Base-by-base conservation (phyloP, 1,140 invertebrate species). In the Drosophila suzukii region DNA sequence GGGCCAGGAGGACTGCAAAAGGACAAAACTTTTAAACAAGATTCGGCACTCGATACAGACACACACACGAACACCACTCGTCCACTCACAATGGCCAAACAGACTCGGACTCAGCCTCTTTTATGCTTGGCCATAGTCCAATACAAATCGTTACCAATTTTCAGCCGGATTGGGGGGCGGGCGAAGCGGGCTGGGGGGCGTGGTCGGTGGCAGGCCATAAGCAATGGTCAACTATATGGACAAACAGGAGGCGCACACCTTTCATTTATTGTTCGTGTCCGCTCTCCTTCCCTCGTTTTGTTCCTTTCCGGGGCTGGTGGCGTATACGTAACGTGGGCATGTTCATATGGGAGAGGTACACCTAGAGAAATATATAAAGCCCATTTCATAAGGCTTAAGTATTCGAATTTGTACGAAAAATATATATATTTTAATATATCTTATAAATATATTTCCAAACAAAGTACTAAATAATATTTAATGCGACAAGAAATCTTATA, bases 71-170 rank as follows among this genome's bases (percentile, higher is more conserved):
- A 8, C 32, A 34, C 8, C 15, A 38, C 61, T 13, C 32, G 32
- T 34, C 32, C 32, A 34, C 53, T 32, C 49, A 75, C 54, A 67
- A 67, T 78, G 74, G 20, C 39, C 47, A 56, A 43, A 53, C 34
- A 24, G 50, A 44, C 49, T 51, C 39, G 39, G 58, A 47, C 57
- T 72, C 80, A 77, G 76, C 58, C 84, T 76, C 80, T 70, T 79
- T 88, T 88, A 65, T 84, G 72, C 67, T 71, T 70, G 46, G 63
- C 77, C 59, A 71, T 62, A 36, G 75, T 76, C 79, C 83, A 80
- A 83, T 89, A 89, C 84, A 89, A 89, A 89, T 89, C 84, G 84
- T 68, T 89, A 84, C 84, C 84, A 89, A 89, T 89, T 89, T 89
- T 89, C 84, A 89, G 67, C 58, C 78, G 82, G 78, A 75, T 51